Base-by-base conservation (phyloP, 2,888 invertebrate genomes). In the Andrena chrysosceles region DNA sequence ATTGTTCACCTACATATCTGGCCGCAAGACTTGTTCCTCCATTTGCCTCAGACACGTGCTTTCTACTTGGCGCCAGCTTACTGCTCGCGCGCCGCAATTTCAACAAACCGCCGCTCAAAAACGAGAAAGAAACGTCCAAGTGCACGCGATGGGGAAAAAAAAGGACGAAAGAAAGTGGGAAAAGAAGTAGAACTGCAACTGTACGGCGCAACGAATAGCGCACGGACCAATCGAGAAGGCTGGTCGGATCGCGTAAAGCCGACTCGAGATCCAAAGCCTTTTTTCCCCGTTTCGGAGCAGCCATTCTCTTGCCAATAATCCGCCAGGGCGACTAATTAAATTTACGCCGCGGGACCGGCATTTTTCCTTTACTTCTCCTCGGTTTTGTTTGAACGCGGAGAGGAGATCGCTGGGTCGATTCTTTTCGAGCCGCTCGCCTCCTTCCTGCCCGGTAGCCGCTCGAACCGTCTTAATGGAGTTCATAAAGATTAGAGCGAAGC, bases 401-500 rank as follows among this genome's bases (percentile, higher is more conserved):
- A 26, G 54, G 56, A 7, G 48, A 29, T 59, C 59, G 20, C 33
- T 26, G 13, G 56, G 56, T 56, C 56, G 59, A 42, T 60, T 70
- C 70, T 70, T 48, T 70, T 29, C 70, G 6, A n/a, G 48, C 16
- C 16, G 59, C 23, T 26, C 48, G 70, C 70, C 70, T 70, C 48
- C 59, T 70, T 70, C 63, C 79, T 84, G 77, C 77, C 87, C 88
- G 67, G 88, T 88, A 88, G 88, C 89, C 71, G 66, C 68, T 73
- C 85, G 87, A 85, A 87, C 87, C 89, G 90, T 85, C 86, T 90
- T 91, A 91, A 91, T 91, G 90, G 90, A 90, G 88, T 90, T 91
- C 90, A 89, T 91, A 91, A 90, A 91, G 89, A 91, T 90, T 90
- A 90, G 89, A 89, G 83, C 86, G 82, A 78, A 79, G 89, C 82